phyloP scores from a whole-genome alignment of 2,797 vertebrate species.

The Urocyon cinereoargenteus region DNA sequence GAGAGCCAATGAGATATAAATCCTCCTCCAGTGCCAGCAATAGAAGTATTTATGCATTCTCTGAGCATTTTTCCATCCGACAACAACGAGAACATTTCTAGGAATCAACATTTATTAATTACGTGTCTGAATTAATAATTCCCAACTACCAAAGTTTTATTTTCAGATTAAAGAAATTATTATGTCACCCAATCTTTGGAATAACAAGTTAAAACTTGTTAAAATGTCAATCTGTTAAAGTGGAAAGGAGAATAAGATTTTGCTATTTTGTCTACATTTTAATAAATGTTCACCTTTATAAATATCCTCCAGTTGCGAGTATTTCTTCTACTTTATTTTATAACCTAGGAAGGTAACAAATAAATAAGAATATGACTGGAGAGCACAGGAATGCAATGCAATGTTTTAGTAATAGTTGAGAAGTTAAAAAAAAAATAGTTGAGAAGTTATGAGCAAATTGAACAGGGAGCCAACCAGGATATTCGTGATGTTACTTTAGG shows the following conservation, averaged over 20 bases:
- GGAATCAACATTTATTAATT: slow-evolving; percentile 32
- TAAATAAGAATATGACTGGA: slow-evolving; percentile 67
- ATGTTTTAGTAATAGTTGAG: slow-evolving; percentile 81
- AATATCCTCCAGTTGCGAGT: not conserved
- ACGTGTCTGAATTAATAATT: not conserved
- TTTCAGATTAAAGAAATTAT: not conserved
- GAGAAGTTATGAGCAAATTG: slow-evolving; percentile 79
- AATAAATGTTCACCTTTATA: not conserved
- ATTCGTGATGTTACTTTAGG: slow-evolving; percentile 78
- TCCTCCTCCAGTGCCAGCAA: not conserved
- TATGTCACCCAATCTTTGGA: not conserved
- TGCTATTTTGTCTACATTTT: slow-evolving; percentile 1
- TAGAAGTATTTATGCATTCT: slow-evolving; percentile 37
- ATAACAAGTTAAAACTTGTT: not conserved
- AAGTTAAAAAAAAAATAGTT: slow-evolving; percentile 74
- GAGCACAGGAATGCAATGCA: slow-evolving; percentile 74
- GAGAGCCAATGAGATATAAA: not conserved
- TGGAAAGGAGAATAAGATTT: not conserved
- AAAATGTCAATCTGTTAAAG: not conserved
- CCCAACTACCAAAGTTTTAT: not conserved
- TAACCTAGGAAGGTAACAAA: not conserved
- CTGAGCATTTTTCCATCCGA: not conserved
- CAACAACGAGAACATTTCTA: not conserved
- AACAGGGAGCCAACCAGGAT: slow-evolving; percentile 76
- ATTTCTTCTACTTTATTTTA: slow-evolving; percentile 56